A percentile compares a stretch with the other conserved stretches of the same genome.
These are phyloP conservation scores for Labrus mixtus DNA, from an alignment of 2,113 vertebrate species.

Conservation along the genomic window DNA sequence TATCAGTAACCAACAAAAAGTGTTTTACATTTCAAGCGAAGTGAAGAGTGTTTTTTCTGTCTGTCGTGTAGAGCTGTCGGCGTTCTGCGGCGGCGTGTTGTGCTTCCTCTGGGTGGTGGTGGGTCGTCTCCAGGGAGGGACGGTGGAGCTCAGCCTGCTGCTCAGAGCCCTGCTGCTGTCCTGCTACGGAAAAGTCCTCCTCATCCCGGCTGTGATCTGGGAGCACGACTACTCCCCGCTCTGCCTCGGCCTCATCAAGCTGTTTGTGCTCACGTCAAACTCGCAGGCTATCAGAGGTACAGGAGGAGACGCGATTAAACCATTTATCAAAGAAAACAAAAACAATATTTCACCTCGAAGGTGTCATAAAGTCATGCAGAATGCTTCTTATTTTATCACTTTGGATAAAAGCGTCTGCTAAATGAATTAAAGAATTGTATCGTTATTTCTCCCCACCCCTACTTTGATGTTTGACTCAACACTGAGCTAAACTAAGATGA, in stretches of 20 bases:
- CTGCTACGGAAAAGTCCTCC: constrained; percentile 95
- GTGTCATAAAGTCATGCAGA: too few species aligned
- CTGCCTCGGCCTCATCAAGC: constrained; percentile 92
- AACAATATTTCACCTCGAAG: too few species aligned
- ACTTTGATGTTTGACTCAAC: too few species aligned
- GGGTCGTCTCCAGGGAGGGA: constrained; percentile 58
- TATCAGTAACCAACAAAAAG: background rate
- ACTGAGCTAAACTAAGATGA: too few species aligned
- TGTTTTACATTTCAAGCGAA: background rate
- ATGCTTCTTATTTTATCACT: too few species aligned
- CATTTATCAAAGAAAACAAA: too few species aligned
- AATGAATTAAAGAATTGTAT: too few species aligned
- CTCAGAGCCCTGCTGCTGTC: constrained; percentile 93
- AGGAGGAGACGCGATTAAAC: background rate
- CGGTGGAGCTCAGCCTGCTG: constrained; percentile 81
- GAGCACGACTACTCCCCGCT: constrained; percentile 94
- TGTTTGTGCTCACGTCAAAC: constrained; percentile 95
- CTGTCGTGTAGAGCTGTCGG: constrained; percentile 86
- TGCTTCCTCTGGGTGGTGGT: constrained; percentile 83
- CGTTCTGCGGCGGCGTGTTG: constrained; percentile 89
- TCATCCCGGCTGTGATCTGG: constrained; percentile 97
- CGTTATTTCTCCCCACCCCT: too few species aligned
- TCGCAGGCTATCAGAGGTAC: constrained; percentile 94
- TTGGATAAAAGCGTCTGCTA: too few species aligned
- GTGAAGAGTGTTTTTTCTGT: background rate